These are phyloP conservation scores for Adrianichthys oophorus DNA, from an alignment of 2,797 vertebrate genomes.

Conservation along the genomic window DNA sequence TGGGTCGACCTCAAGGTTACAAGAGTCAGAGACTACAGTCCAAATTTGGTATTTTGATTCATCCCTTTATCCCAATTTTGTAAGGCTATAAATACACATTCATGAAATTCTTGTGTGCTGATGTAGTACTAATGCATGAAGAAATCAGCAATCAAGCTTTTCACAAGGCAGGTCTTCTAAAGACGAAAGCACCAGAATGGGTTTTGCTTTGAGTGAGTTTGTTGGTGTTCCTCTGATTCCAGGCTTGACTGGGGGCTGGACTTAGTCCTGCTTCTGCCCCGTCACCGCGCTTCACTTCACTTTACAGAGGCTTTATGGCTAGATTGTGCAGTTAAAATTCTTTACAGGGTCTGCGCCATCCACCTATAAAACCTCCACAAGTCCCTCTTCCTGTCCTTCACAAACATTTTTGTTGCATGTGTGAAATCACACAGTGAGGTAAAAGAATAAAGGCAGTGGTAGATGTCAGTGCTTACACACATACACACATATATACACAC, in stretches of 20 bases:
- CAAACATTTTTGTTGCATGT: constrained; percentile 42
- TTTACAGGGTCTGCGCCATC: constrained; percentile 74
- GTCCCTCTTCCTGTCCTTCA: constrained; percentile 69
- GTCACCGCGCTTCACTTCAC: constrained; percentile 71
- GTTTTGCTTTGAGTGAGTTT: constrained; percentile 14
- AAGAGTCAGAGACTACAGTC: constrained; percentile 48
- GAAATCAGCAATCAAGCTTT: not conserved
- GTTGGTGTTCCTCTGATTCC: constrained; percentile 54
- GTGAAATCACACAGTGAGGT: constrained; percentile 33
- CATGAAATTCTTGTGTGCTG: not conserved
- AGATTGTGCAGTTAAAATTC: constrained; percentile 70
- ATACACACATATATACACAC: constrained; percentile 12
- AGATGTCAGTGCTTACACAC: constrained; percentile 5
- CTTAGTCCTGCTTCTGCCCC: constrained; percentile 49
- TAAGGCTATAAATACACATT: constrained; percentile 1
- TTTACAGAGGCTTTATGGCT: constrained; percentile 76
- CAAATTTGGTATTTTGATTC: constrained; percentile 14
- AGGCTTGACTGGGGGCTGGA: constrained; percentile 33
- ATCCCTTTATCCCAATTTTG: constrained; percentile 4
- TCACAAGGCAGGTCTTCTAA: not conserved
- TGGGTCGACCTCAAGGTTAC: constrained; percentile 63
- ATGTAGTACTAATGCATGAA: not conserved
- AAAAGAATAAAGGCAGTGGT: constrained; percentile 24
- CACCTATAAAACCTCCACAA: constrained; percentile 73
- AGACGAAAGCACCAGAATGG: constrained; percentile 1